These are phyloP conservation scores for Falco berigora DNA, from an alignment of 2,797 vertebrate species.

Conservation along the genomic window DNA sequence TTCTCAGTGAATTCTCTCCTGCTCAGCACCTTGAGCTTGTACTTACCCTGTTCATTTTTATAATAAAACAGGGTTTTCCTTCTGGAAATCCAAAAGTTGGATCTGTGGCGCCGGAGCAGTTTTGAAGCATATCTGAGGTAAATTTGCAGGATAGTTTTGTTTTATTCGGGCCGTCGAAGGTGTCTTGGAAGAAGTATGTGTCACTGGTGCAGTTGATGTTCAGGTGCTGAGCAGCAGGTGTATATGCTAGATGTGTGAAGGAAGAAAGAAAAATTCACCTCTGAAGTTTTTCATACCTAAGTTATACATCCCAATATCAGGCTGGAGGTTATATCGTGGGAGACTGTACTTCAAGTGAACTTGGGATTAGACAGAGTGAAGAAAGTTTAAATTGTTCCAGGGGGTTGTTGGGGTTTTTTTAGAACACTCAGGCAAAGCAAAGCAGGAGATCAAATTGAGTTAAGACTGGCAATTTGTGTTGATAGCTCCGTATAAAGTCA, in stretches of 20 bases:
- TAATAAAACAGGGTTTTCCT: slow-evolving; percentile 82
- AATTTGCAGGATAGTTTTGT: slow-evolving; percentile 85
- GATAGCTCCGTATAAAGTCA: not conserved
- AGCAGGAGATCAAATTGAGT: not conserved
- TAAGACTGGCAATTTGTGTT: not conserved
- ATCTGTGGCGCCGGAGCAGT: slow-evolving; percentile 80
- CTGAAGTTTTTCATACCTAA: not conserved
- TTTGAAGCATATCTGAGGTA: slow-evolving; percentile 77
- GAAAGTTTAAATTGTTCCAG: not conserved
- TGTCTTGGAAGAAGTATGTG: slow-evolving; percentile 77
- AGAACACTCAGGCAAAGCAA: not conserved
- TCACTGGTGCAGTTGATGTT: slow-evolving; percentile 74
- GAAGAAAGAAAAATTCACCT: not conserved
- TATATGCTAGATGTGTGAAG: slow-evolving; percentile 76
- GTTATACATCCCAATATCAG: not conserved
- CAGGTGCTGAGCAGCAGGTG: slow-evolving; percentile 71
- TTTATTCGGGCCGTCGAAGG: slow-evolving; percentile 73
- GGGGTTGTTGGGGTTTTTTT: not conserved
- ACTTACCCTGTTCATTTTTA: slow-evolving; percentile 91
- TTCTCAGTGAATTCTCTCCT: not conserved
- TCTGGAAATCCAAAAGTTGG: slow-evolving; percentile 82
- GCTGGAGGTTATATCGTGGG: not conserved
- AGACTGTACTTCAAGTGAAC: not conserved
- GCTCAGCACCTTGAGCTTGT: not conserved
- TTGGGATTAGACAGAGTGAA: not conserved